These are phyloP conservation scores for Drosophila teissieri DNA, from an alignment of 1,140 invertebrate species.

Conservation along the genomic window DNA sequence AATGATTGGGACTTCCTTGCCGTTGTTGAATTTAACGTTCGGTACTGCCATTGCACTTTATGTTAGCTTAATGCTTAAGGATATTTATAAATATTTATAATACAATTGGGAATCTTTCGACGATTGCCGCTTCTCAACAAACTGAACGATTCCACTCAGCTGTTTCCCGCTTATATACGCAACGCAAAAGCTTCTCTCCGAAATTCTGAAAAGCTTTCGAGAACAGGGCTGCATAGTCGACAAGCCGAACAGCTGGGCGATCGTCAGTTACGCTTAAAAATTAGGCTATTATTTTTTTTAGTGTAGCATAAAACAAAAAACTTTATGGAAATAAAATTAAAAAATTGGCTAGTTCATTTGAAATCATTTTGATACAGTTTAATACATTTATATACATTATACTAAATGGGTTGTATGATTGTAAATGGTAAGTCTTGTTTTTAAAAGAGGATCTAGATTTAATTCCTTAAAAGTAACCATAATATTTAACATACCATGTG, in stretches of 20 bases:
- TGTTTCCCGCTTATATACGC: constrained; percentile 59
- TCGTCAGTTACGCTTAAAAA: constrained; percentile 25
- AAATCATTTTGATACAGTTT: no score
- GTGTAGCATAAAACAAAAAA: background rate
- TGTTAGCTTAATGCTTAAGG: constrained; percentile 14
- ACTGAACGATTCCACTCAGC: constrained; percentile 51
- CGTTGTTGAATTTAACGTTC: constrained; percentile 87
- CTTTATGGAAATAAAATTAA: background rate
- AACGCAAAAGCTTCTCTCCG: constrained; percentile 20
- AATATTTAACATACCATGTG: no score
- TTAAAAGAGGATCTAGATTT: no score
- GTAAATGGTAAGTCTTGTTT: no score
- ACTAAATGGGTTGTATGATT: no score
- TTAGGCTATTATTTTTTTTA: background rate
- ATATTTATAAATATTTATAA: constrained; percentile 31
- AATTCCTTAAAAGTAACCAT: no score
- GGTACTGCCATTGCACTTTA: constrained; percentile 82
- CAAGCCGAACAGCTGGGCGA: constrained; percentile 24
- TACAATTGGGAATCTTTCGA: background rate
- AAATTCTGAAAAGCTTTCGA: constrained; percentile 38
- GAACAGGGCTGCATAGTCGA: constrained; percentile 26
- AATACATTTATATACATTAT: no score
- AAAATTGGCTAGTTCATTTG: no score
- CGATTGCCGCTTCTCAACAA: background rate
- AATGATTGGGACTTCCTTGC: constrained; percentile 88